Percentiles rank a stretch among this genome's conserved stretches.
Evolutionary conservation across 2,113 vertebrate species (phyloP).

Genomic region (Athene noctua): DNA sequence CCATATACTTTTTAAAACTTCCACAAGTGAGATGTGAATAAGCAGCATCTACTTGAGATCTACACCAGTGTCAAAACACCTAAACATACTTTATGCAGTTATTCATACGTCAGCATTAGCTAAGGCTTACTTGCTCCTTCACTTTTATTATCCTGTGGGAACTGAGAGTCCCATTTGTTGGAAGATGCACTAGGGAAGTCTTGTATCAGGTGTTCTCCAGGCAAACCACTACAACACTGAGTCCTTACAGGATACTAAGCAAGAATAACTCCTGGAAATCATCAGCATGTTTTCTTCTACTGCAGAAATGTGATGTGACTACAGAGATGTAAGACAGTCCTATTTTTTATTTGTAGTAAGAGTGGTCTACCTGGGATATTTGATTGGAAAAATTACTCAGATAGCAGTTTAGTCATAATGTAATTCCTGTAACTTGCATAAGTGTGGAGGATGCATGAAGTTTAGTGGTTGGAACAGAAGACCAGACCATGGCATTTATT

Average conservation of each 20-base stretch:
- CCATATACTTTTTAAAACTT: background rate
- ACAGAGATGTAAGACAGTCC: background rate
- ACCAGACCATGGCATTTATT: background rate
- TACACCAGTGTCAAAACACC: background rate
- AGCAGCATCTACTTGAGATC: background rate
- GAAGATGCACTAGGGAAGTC: background rate
- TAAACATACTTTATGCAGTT: background rate
- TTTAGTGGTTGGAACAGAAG: background rate
- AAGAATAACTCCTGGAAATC: background rate
- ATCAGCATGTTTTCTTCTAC: background rate
- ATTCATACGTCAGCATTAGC: background rate
- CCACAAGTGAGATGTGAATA: background rate
- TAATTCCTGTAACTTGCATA: background rate
- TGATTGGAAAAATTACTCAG: background rate
- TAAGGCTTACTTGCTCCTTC: background rate
- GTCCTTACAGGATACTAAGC: background rate
- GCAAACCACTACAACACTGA: background rate
- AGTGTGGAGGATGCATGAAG: background rate
- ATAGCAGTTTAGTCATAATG: background rate
- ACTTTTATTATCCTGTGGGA: background rate
- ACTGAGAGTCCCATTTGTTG: background rate
- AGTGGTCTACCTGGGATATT: background rate
- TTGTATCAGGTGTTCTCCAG: background rate
- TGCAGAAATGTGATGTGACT: background rate
- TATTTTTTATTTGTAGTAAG: background rate